Percentiles rank a stretch among this genome's conserved stretches.
phyloP scores from a whole-genome alignment of 2,888 invertebrate genomes.

The Dicycla oo region DNA sequence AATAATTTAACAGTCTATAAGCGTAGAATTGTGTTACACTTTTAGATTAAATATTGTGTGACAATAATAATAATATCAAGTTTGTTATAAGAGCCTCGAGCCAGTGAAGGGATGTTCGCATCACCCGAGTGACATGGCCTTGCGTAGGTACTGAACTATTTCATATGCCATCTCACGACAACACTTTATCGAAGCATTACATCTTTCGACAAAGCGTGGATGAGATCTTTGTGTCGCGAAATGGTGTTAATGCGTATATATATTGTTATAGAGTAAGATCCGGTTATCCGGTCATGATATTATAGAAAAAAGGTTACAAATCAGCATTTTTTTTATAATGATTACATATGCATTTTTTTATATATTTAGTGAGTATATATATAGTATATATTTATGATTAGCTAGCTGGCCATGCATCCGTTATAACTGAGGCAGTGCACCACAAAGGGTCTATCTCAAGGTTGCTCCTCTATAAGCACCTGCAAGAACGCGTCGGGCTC shows the following conservation, averaged over 20 bases:
- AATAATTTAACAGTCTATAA: slow-evolving; percentile 68
- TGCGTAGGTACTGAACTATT: slow-evolving; percentile 67
- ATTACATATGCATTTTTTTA: background rate
- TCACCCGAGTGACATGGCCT: slow-evolving; percentile 63
- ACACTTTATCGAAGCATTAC: slow-evolving; percentile 45
- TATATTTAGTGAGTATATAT: background rate
- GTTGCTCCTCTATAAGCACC: slow-evolving; percentile 78
- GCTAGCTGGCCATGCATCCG: slow-evolving; percentile 79
- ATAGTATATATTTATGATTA: too few species aligned
- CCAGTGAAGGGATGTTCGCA: slow-evolving; percentile 71
- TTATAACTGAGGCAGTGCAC: slow-evolving; percentile 78
- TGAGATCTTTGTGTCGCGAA: slow-evolving; percentile 39
- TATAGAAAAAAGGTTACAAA: background rate
- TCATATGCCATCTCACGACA: slow-evolving; percentile 65
- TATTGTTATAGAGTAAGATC: slow-evolving; percentile 6
- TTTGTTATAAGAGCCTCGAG: slow-evolving; percentile 54
- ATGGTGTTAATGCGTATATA: slow-evolving; percentile 22
- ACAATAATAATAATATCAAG: slow-evolving; percentile 15
- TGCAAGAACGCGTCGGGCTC: slow-evolving; percentile 90
- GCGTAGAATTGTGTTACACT: slow-evolving; percentile 60
- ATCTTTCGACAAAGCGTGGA: slow-evolving; percentile 48
- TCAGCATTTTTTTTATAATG: background rate
- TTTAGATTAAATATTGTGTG: slow-evolving; percentile 40
- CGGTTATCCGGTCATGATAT: slow-evolving; percentile 4
- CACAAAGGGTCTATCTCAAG: slow-evolving; percentile 77